Conservation (phyloP, 2,888 invertebrate genomes). For the Heterodera filipjevi region DNA sequence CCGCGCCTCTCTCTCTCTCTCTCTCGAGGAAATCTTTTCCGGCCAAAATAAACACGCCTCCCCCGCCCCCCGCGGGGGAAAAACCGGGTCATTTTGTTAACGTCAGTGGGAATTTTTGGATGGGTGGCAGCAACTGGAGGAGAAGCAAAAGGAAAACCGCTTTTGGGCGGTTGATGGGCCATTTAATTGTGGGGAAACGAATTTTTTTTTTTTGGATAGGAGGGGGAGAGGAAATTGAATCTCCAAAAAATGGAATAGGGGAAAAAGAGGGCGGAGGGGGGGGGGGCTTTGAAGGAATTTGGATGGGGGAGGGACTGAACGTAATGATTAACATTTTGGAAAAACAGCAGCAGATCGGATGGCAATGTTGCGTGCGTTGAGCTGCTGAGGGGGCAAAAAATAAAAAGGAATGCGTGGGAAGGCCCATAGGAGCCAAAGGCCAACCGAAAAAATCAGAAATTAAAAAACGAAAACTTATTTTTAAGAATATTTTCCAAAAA, state of each 20-base stretch:
- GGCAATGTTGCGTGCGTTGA: not conserved
- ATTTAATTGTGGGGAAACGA: not conserved
- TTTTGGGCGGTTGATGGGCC: not conserved
- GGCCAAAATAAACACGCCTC: no score
- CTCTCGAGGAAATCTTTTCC: not conserved
- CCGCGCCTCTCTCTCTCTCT: no score
- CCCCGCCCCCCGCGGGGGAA: not conserved
- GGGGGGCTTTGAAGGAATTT: not conserved
- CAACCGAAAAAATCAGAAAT: no score
- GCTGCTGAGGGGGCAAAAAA: no score
- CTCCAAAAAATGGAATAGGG: not conserved
- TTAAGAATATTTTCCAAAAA: no score
- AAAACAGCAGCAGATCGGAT: not conserved
- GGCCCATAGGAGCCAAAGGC: no score
- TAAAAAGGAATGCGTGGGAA: no score
- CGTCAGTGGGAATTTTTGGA: not conserved
- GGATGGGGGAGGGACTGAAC: not conserved
- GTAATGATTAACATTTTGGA: not conserved
- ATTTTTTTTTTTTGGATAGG: no score
- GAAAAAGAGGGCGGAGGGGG: not conserved
- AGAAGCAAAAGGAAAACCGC: not conserved
- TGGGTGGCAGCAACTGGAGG: no score
- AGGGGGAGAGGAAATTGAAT: not conserved
- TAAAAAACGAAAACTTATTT: no score
- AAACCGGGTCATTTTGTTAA: not conserved